These are phyloP conservation scores for Amorpha juglandis DNA, from an alignment of 2,888 invertebrate species.

Conservation along the genomic window DNA sequence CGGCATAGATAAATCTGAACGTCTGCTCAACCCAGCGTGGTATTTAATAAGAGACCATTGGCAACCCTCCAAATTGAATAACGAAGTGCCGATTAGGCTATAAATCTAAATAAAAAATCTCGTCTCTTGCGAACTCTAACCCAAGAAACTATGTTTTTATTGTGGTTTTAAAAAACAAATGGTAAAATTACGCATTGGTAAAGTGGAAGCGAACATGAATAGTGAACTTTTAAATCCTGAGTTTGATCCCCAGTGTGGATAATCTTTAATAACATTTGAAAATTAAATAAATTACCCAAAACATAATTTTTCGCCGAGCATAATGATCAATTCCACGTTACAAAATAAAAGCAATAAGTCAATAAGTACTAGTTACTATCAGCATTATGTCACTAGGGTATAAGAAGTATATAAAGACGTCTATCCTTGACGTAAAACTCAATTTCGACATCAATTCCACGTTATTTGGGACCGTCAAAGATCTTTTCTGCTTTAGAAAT, in stretches of 20 bases:
- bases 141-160: no score
- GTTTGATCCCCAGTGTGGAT: no score
- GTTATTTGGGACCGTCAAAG: conserved; percentile 17
- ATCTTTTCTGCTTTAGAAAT: conserved; percentile 22
- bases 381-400: neutral
- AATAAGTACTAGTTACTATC: neutral
- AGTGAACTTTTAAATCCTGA: no score
- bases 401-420: neutral
- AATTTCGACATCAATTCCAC: conserved; percentile 20
- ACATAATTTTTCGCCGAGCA: no score
- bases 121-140: conserved; percentile 17
- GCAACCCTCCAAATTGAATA: conserved; percentile 71
- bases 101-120: conserved; percentile 34
- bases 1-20: conserved; percentile 41
- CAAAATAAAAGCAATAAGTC: conserved; percentile 1
- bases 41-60: conserved; percentile 63
- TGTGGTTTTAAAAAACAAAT: neutral
- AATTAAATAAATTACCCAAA: no score
- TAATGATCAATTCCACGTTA: no score
- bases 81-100: conserved; percentile 70
- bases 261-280: no score
- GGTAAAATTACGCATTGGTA: neutral
- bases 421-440: conserved; percentile 18
- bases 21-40: conserved; percentile 42
- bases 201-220: no score